Percentiles rank a stretch among this genome's conserved stretches.
Conservation (phyloP, 2,113 vertebrate species). For the Campylomormyrus tamandua region DNA sequence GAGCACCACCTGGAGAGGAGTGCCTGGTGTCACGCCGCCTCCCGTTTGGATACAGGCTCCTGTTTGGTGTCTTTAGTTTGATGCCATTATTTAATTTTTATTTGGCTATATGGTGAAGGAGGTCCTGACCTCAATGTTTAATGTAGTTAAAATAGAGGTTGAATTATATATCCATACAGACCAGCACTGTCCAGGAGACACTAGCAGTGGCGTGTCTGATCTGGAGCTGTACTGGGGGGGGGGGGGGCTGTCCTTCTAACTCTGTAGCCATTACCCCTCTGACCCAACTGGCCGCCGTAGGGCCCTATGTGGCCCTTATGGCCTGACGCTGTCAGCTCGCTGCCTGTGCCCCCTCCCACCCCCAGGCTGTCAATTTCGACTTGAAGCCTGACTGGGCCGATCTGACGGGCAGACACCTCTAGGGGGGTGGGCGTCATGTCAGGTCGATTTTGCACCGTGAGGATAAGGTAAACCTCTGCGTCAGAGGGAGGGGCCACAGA, state of each 20-base stretch:
- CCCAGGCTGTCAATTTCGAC: slow-evolving; percentile 95
- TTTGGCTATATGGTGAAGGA: not conserved
- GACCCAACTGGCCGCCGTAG: slow-evolving; percentile 30
- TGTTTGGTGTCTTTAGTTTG: not conserved
- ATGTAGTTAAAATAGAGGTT: not conserved
- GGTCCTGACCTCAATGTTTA: not conserved
- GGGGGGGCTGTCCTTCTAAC: slow-evolving; percentile 10
- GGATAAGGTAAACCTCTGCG: slow-evolving; percentile 98
- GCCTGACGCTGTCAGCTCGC: slow-evolving; percentile 68
- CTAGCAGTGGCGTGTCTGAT: not conserved
- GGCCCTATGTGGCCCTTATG: slow-evolving; percentile 50
- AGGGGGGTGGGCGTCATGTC: slow-evolving; percentile 77
- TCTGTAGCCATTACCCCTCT: slow-evolving; percentile 32
- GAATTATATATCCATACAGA: not conserved
- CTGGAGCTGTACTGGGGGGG: not conserved
- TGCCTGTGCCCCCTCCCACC: slow-evolving; percentile 71
- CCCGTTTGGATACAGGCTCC: not conserved
- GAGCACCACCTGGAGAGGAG: not conserved
- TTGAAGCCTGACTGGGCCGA: slow-evolving; percentile 98
- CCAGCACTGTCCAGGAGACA: not conserved
- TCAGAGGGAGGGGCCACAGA: slow-evolving; percentile 48
- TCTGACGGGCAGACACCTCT: slow-evolving; percentile 95
- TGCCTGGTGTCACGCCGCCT: not conserved
- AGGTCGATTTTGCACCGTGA: slow-evolving; percentile 96
- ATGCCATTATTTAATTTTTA: not conserved